Percentiles rank a stretch among this genome's conserved stretches.
phyloP scores from a whole-genome alignment of 2,113 vertebrate genomes.

The Microtus montanus region DNA sequence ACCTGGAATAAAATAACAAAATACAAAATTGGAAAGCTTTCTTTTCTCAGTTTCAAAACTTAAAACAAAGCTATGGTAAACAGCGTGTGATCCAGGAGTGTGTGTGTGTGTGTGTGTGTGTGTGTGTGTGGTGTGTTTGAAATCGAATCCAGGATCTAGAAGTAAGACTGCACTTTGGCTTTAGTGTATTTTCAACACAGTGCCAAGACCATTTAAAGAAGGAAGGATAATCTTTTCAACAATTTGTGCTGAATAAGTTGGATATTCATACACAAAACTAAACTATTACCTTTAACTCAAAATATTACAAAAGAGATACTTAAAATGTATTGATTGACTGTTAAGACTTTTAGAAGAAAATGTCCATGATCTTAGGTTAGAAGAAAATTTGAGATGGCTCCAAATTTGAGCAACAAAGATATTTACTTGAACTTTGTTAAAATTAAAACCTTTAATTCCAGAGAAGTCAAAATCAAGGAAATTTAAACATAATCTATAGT shows the following conservation, averaged over 20 bases:
- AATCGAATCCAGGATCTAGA: not conserved
- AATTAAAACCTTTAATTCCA: not conserved
- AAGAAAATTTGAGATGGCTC: not conserved
- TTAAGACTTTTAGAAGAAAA: not conserved
- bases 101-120: not conserved
- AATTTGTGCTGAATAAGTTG: not conserved
- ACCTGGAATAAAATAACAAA: not conserved
- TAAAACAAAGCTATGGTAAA: not conserved
- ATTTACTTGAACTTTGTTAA: not conserved
- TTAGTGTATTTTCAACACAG: slow-evolving; percentile 10
- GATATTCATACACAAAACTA: not conserved
- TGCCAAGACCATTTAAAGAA: not conserved
- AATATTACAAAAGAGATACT: not conserved
- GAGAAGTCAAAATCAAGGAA: not conserved
- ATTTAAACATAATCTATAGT: not conserved
- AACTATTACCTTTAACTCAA: not conserved
- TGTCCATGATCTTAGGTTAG: not conserved
- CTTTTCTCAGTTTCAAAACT: not conserved
- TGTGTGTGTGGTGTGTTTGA: not conserved
- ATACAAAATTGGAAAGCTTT: not conserved
- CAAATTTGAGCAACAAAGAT: not conserved
- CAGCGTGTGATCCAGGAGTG: not conserved
- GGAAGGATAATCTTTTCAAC: not conserved
- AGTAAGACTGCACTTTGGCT: not conserved
- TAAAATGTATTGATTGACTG: not conserved